Percentiles rank a stretch among this genome's conserved stretches.
Evolutionary conservation across 2,113 vertebrate genomes (phyloP).

Genomic region (Mugil cephalus): DNA sequence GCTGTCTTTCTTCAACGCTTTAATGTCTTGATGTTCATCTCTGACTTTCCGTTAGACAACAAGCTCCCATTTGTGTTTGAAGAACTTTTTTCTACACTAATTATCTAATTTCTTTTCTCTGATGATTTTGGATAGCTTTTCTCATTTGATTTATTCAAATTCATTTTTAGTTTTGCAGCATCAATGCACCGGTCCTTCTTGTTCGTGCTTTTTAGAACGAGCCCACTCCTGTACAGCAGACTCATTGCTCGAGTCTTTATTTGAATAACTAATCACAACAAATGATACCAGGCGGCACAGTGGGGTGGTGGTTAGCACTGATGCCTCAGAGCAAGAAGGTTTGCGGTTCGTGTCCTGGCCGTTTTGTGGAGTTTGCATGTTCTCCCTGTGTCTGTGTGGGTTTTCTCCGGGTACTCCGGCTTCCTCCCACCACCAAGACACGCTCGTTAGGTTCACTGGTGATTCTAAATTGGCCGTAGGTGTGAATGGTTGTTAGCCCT

Average conservation of each 20-base stretch:
- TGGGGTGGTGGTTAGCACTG: too few relatives aligned
- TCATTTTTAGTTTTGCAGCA: slow-evolving; percentile 6
- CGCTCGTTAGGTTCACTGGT: too few relatives aligned
- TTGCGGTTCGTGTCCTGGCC: too few relatives aligned
- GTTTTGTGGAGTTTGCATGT: too few relatives aligned
- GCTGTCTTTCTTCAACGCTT: slow-evolving; percentile 39
- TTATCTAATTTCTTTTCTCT: slow-evolving; percentile 20
- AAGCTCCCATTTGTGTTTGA: slow-evolving; percentile 23
- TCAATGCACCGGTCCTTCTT: background rate
- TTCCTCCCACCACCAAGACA: too few relatives aligned
- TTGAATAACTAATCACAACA: slow-evolving; percentile 1
- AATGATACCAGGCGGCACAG: too few relatives aligned
- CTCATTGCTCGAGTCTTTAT: background rate
- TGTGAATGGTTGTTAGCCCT: too few relatives aligned
- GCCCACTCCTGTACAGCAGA: background rate
- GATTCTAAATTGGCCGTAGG: too few relatives aligned
- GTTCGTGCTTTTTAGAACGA: slow-evolving; percentile 4
- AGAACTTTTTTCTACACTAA: slow-evolving; percentile 30
- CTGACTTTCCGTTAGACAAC: background rate
- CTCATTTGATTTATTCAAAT: slow-evolving; percentile 1
- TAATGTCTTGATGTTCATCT: slow-evolving; percentile 25
- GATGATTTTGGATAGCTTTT: slow-evolving; percentile 5
- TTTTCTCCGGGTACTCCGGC: too few relatives aligned
- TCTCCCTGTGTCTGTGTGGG: too few relatives aligned
- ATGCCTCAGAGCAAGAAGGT: too few relatives aligned